Percentiles rank a stretch among this genome's conserved stretches.
Evolutionary conservation across 2,113 vertebrate species (phyloP).

Genomic region (Osmerus eperlanus): DNA sequence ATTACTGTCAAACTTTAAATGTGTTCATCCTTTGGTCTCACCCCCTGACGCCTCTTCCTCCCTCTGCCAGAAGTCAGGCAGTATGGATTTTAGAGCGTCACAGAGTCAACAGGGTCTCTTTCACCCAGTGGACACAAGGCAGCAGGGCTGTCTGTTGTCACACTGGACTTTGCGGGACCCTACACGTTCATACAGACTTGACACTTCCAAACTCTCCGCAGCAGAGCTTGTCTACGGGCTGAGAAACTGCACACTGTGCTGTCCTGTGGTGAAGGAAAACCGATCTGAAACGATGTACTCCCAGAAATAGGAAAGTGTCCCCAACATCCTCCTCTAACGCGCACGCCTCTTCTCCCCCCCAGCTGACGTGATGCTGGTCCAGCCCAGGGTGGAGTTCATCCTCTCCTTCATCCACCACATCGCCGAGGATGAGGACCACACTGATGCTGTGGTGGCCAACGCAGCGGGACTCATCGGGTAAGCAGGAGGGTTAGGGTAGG

Average conservation of each 20-base stretch:
- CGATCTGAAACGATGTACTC: too few species aligned
- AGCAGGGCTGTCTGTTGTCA: background rate
- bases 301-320: too few species aligned
- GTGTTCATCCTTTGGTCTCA: too few species aligned
- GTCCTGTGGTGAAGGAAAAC: too few species aligned
- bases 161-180: conserved; percentile 18
- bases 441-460: conserved; percentile 91
- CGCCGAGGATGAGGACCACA: conserved; percentile 94
- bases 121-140: conserved; percentile 12
- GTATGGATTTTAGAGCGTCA: conserved; percentile 30
- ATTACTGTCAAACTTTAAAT: too few species aligned
- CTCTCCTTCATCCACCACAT: conserved; percentile 98
- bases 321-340: too few species aligned
- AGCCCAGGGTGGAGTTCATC: conserved; percentile 97
- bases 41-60: conserved; percentile 32
- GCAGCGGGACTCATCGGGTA: conserved; percentile 93
- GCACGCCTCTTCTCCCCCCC: background rate
- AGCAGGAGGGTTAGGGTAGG: conserved; percentile 13
- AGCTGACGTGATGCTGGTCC: conserved; percentile 98
- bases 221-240: too few species aligned
- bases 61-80: conserved; percentile 16
- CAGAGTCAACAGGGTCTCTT: conserved; percentile 22
- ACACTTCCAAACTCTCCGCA: background rate
- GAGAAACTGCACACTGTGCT: too few species aligned
- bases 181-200: conserved; percentile 5